Conservation (phyloP, 2,888 invertebrate species). For the Mythimna loreyi region DNA sequence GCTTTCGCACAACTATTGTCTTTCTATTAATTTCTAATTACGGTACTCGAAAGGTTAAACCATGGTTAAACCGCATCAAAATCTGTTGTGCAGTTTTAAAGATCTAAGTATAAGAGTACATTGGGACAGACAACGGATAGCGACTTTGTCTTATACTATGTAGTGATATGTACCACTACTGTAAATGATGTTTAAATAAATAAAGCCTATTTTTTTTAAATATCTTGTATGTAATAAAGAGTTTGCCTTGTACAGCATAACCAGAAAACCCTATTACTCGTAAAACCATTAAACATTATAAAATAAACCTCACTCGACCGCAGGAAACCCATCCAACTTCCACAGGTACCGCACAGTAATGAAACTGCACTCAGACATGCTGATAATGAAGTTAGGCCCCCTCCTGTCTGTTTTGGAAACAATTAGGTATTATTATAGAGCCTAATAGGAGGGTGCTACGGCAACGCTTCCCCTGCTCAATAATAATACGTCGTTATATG, state of each 20-base stretch:
- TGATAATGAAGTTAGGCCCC: constrained; percentile 80
- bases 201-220: no score
- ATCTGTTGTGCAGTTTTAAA: no score
- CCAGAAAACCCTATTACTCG: not conserved
- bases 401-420: constrained; percentile 88
- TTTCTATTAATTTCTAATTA: no score
- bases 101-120: no score
- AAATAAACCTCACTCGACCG: constrained; percentile 1
- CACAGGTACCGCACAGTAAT: constrained; percentile 46
- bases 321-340: constrained; percentile 1
- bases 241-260: not conserved
- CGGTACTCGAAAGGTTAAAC: no score
- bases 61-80: no score
- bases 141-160: no score
- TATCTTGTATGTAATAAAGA: no score
- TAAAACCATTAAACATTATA: not conserved
- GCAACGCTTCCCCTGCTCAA: constrained; percentile 40
- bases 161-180: no score
- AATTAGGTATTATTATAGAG: constrained; percentile 86
- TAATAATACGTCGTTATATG: constrained; percentile 19
- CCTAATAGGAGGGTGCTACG: constrained; percentile 71
- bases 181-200: no score
- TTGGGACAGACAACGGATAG: no score
- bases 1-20: no score
- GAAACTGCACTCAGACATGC: constrained; percentile 67